Evolutionary conservation across 1,140 invertebrate genomes (phyloP).

Genomic region (Probaryconus sp.): DNA sequence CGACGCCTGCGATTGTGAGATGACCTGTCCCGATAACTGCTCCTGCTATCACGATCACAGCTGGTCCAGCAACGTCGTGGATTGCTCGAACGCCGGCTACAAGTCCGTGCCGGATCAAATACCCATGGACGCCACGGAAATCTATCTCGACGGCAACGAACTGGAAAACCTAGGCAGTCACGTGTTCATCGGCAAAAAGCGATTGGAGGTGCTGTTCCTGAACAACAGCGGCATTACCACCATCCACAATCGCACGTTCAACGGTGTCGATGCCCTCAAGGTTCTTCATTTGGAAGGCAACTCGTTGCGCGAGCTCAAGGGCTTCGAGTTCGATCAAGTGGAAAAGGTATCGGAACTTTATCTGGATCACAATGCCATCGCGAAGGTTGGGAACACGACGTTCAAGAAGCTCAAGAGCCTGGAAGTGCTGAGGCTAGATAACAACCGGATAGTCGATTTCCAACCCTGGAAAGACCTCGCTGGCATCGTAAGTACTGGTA

Average conservation of each 20-base stretch:
- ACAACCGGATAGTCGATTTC: conserved; percentile 89
- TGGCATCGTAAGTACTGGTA: conserved; percentile 84
- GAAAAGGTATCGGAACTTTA: conserved; percentile 90
- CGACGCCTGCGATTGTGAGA: conserved; percentile 96
- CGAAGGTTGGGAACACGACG: conserved; percentile 90
- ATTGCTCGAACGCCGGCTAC: conserved; percentile 90
- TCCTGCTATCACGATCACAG: conserved; percentile 96
- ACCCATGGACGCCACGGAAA: conserved; percentile 96
- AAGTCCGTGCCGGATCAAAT: conserved; percentile 89
- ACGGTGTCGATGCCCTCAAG: conserved; percentile 86
- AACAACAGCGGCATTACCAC: conserved; percentile 92
- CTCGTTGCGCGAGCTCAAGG: conserved; percentile 86
- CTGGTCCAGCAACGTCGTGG: conserved; percentile 95
- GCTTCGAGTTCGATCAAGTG: conserved; percentile 90
- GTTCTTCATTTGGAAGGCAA: conserved; percentile 93
- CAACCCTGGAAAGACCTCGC: conserved; percentile 85
- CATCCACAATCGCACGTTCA: conserved; percentile 93
- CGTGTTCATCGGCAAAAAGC: conserved; percentile 93
- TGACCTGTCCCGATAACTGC: conserved; percentile 95
- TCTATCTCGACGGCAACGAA: conserved; percentile 94
- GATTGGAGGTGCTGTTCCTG: conserved; percentile 89
- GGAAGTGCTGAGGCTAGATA: conserved; percentile 90
- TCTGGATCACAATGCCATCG: conserved; percentile 91
- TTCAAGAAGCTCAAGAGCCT: conserved; percentile 89
- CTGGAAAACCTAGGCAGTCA: conserved; percentile 92